These are phyloP conservation scores for Drosophila azteca DNA, from an alignment of 1,140 invertebrate genomes.

Conservation along the genomic window DNA sequence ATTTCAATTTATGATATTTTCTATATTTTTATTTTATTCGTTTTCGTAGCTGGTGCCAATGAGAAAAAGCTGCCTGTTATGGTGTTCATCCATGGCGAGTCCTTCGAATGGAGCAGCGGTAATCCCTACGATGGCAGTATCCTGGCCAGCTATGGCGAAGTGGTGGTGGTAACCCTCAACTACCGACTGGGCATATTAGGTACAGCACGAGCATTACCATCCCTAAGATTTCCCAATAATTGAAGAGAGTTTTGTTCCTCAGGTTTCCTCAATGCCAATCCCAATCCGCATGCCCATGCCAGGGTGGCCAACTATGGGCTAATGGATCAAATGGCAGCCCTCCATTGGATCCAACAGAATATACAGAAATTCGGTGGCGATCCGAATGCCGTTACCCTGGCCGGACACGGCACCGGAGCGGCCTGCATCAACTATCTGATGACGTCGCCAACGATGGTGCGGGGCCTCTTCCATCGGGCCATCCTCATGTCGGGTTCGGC, in stretches of 20 bases:
- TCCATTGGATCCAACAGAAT: conserved; percentile 96
- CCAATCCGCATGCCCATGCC: conserved; percentile 90
- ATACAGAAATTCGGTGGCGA: conserved; percentile 95
- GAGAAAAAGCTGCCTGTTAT: conserved; percentile 92
- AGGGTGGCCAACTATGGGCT: conserved; percentile 96
- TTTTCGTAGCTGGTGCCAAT: conserved; percentile 83
- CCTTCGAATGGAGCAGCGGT: conserved; percentile 96
- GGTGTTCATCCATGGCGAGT: conserved; percentile 97
- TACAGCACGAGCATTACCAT: conserved; percentile 17
- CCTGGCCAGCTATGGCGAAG: conserved; percentile 94
- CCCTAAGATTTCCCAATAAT: not conserved
- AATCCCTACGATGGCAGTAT: conserved; percentile 97
- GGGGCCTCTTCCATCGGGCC: conserved; percentile 94
- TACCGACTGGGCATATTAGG: conserved; percentile 97
- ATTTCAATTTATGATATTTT: conserved; percentile 22
- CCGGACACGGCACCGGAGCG: conserved; percentile 97
- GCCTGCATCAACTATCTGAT: conserved; percentile 97
- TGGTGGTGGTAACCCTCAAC: conserved; percentile 98
- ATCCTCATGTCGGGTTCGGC: conserved; percentile 97
- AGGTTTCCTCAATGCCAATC: conserved; percentile 94
- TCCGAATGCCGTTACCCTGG: conserved; percentile 93
- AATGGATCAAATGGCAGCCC: conserved; percentile 95
- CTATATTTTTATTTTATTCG: too few relatives aligned
- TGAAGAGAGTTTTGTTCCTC: too few relatives aligned
- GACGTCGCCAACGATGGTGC: conserved; percentile 95